Evolutionary conservation across 1,140 invertebrate genomes (phyloP).

Genomic region (Chionoecetes opilio): DNA sequence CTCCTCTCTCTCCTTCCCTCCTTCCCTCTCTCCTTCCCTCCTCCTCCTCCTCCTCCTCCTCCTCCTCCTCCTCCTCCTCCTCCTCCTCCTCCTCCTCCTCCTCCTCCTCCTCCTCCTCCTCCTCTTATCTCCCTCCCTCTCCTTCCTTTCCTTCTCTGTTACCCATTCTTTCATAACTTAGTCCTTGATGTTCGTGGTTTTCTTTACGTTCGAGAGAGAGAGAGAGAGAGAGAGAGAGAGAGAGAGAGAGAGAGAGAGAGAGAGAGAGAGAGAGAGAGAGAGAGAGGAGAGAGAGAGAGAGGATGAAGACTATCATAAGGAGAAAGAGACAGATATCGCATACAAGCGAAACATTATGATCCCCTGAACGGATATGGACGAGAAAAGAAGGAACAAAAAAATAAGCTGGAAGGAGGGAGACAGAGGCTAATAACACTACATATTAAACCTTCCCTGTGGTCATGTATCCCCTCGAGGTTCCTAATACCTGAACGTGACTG

Average conservation of each 20-base stretch:
- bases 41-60: not conserved
- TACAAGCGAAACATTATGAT: not conserved
- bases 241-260: no score
- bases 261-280: not conserved
- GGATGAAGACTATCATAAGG: no score
- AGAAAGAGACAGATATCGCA: not conserved
- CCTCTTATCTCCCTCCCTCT: no score
- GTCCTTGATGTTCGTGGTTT: not conserved
- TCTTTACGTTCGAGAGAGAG: not conserved
- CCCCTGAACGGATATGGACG: not conserved
- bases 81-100: not conserved
- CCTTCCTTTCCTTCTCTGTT: not conserved
- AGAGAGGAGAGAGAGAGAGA: not conserved
- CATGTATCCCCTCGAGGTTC: not conserved
- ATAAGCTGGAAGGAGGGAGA: not conserved
- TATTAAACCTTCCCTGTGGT: constrained; percentile 19
- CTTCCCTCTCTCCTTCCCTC: not conserved
- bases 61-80: not conserved
- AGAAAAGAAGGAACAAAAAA: not conserved
- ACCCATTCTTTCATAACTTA: not conserved
- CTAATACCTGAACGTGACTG: not conserved
- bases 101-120: not conserved
- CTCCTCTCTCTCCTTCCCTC: not conserved
- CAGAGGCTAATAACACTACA: not conserved
- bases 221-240: no score